Evolutionary conservation across 2,797 vertebrate genomes (phyloP).

Genomic region (Trematocara caparti): DNA sequence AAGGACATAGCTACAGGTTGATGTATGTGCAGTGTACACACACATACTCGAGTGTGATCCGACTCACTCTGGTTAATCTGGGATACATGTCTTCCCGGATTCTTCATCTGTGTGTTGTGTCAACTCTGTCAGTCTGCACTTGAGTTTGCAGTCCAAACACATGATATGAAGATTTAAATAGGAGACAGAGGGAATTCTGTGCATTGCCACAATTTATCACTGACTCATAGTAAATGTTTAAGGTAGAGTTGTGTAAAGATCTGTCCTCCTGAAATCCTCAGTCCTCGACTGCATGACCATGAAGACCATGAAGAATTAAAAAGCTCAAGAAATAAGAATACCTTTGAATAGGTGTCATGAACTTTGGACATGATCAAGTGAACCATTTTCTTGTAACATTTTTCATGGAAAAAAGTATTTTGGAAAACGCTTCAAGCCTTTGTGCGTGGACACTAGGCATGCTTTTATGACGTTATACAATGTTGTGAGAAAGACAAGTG

Average conservation of each 20-base stretch:
- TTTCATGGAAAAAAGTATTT: background rate
- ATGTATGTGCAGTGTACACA: background rate
- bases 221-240: background rate
- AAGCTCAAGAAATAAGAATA: background rate
- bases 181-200: conserved; percentile 1
- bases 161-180: conserved; percentile 61
- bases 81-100: conserved; percentile 37
- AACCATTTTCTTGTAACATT: background rate
- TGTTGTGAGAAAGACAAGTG: conserved; percentile 4
- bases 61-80: conserved; percentile 40
- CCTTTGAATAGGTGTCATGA: background rate
- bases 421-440: background rate
- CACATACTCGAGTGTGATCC: conserved; percentile 24
- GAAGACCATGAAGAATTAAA: background rate
- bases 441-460: background rate
- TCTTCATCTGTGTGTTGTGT: conserved; percentile 74
- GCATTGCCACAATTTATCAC: background rate
- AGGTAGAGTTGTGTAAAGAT: background rate
- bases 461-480: background rate
- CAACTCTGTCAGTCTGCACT: conserved; percentile 52
- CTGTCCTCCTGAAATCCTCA: background rate
- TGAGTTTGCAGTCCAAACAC: conserved; percentile 74
- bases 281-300: background rate
- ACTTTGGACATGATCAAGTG: background rate
- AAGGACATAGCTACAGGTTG: background rate